A percentile compares a stretch with the other conserved stretches of the same genome.
Conservation (phyloP, 2,888 invertebrate genomes). For the Masnerella sp. region DNA sequence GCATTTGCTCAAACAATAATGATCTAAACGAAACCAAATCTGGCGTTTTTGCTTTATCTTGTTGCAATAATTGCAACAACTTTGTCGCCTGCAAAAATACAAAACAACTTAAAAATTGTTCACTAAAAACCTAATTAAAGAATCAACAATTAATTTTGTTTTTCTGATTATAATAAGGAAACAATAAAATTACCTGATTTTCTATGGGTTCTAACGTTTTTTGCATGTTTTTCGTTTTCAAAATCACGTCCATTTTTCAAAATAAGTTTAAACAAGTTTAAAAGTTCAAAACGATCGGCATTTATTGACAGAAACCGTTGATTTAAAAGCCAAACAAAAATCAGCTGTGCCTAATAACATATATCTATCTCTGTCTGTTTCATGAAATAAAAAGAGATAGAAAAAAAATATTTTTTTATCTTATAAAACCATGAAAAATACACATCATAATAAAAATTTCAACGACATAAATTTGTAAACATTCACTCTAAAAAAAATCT, state of each 20-base stretch:
- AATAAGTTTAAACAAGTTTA: constrained; percentile 1
- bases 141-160: not conserved
- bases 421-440: too few relatives aligned
- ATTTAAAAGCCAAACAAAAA: constrained; percentile 21
- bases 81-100: constrained; percentile 65
- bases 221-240: constrained; percentile 71
- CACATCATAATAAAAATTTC: too few relatives aligned
- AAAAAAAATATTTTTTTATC: too few relatives aligned
- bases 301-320: constrained; percentile 40
- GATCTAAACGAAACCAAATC: constrained; percentile 63
- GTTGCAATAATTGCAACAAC: constrained; percentile 61
- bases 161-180: not conserved
- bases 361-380: not conserved
- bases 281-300: constrained; percentile 23
- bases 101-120: not conserved
- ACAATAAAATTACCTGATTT: constrained; percentile 65
- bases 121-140: not conserved
- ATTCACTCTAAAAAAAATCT: too few relatives aligned
- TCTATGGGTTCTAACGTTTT: constrained; percentile 68
- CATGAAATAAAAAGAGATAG: not conserved
- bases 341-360: not conserved
- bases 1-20: constrained; percentile 66
- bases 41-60: constrained; percentile 38
- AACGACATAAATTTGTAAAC: too few relatives aligned
- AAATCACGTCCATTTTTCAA: constrained; percentile 34